phyloP scores from a whole-genome alignment of 2,113 vertebrate species.

The Cryptoleucopteryx plumbea region DNA sequence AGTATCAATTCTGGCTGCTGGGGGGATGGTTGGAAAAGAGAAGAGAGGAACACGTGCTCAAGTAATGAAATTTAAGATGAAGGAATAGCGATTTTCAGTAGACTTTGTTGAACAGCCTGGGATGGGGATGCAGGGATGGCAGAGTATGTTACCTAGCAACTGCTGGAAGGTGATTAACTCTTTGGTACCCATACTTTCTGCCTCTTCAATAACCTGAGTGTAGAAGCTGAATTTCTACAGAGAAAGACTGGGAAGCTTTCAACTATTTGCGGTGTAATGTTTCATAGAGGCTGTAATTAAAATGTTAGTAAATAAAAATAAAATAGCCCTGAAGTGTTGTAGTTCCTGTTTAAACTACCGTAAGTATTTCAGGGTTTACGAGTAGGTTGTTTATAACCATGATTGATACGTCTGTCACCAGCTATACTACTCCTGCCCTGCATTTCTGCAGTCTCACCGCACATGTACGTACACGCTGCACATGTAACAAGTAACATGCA shows the following conservation, averaged over 20 bases:
- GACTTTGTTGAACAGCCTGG: not conserved
- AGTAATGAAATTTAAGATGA: not conserved
- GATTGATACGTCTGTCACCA: not conserved
- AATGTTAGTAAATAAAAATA: not conserved
- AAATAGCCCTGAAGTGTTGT: not conserved
- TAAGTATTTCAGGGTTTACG: not conserved
- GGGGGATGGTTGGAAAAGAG: not conserved
- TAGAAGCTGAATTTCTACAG: not conserved
- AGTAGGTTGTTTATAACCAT: not conserved
- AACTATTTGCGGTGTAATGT: not conserved
- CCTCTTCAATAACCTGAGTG: not conserved
- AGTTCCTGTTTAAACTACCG: not conserved
- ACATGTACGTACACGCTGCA: too few relatives aligned
- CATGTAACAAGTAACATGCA: too few relatives aligned
- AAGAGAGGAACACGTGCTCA: not conserved
- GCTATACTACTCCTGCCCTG: not conserved
- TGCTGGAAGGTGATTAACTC: not conserved
- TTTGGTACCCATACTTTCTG: not conserved
- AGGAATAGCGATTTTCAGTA: not conserved
- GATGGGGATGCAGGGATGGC: not conserved
- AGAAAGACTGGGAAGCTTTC: not conserved
- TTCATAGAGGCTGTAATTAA: not conserved
- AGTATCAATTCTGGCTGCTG: not conserved
- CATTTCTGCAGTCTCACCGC: not conserved
- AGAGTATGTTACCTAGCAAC: constrained; percentile 42